Evolutionary conservation across 2,888 invertebrate genomes (phyloP), one percentile per base, ranked within the genome.

Genomic region (Macrosiphum euphorbiae): DNA sequence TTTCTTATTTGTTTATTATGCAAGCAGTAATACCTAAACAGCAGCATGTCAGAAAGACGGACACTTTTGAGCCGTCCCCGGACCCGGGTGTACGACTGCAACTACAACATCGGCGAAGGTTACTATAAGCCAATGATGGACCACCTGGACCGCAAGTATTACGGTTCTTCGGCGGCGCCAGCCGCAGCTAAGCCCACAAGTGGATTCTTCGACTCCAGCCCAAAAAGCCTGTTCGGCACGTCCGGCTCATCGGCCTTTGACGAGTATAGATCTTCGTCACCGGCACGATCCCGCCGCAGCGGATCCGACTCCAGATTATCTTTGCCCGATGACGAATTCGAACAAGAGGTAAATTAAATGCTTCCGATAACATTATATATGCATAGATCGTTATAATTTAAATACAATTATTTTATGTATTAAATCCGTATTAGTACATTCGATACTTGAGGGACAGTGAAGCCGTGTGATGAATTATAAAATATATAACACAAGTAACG

Each of bases 81-180:
- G 95, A 98, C 98, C 55, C 97, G 97, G 96, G 97, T 98, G 95
- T 98, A 98, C 96, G 98, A 98, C 95, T 98, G 98, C 96, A 98
- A 98, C 96, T 98, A 98, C 96, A 97, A 97, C 96, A 97, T 98
- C 95, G 98, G 98, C 94, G 97, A 98, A 96, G 97, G 97, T 95
- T 98, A 98, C 96, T 98, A 98, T 96, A 97, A 97, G 95, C 97
- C 98, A 26, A 97, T 98, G 95, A 96, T 98, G 89, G 98, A 98
- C 95, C 97, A 97, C 94, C 96, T 98, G 95, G 98, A 98, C 95
- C 97, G 97, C 95, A 98, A 98, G 96, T 96, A 97, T 95, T 96
- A 96, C 94, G 96, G 96, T 92, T 95, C 95, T 44, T 95, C 95
- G 52, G 95, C 95, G 41, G 90, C 94, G 35, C 88, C 94, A 86